These are phyloP conservation scores for Anguilla anguilla DNA, from an alignment of 2,797 vertebrate genomes.

Conservation along the genomic window DNA sequence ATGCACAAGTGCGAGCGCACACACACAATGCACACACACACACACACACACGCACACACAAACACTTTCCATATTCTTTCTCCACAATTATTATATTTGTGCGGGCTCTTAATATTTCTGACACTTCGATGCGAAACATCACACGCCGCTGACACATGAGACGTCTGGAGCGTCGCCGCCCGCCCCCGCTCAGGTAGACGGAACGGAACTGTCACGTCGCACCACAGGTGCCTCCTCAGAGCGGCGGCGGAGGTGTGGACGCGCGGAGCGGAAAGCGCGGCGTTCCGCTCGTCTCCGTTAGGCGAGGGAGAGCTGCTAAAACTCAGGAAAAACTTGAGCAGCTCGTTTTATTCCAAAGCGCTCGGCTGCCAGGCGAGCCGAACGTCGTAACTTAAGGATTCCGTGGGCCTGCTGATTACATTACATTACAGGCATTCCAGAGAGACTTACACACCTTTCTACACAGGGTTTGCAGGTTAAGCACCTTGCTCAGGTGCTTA, in stretches of 20 bases:
- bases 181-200: not conserved
- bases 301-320: constrained; percentile 24
- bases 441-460: no score
- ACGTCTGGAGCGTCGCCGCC: not conserved
- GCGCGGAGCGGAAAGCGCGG: constrained; percentile 31
- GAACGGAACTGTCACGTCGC: not conserved
- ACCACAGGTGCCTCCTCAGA: constrained; percentile 12
- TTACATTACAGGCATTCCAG: not conserved
- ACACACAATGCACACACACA: no score
- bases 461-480: no score
- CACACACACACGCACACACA: no score
- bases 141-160: not conserved
- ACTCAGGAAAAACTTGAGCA: not conserved
- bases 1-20: no score
- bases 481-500: no score
- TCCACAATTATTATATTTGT: constrained; percentile 28
- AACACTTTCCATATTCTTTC: not conserved
- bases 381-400: not conserved
- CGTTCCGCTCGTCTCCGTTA: constrained; percentile 23
- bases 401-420: constrained; percentile 19
- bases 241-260: constrained; percentile 8
- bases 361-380: not conserved
- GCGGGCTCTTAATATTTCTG: constrained; percentile 23
- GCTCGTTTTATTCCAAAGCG: constrained; percentile 19
- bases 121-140: constrained; percentile 4